Base-by-base conservation (phyloP, 2,113 vertebrate genomes). In the Lonchura striata region DNA sequence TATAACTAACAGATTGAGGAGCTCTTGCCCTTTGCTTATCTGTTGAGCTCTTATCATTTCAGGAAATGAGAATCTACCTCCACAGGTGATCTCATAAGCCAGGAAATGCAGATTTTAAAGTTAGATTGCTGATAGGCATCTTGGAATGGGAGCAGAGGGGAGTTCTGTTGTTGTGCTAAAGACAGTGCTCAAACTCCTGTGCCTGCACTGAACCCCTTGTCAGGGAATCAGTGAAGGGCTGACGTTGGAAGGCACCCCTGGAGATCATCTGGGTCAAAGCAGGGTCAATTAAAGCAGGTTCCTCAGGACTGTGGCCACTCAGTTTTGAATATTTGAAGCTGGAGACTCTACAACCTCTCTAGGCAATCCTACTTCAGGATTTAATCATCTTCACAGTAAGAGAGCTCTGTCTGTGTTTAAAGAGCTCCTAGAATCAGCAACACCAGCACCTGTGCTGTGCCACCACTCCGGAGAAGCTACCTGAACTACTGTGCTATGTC, bases 1-100 rank as follows among this genome's bases (percentile, higher is more conserved):
- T 80, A 77, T 87, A 96, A 82, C 65, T 53, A 84, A 85, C 93
- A 95, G 77, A 94, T 79, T 72, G 89, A 85, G 57, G 28, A 89
- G 71, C 66, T 89, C 59, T 76, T 91, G 72, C 74, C 74, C 57
- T 92, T 70, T 92, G 57, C 81, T 81, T 94, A 69, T 94, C 78
- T 94, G 50, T 41, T 76, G 33, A 54, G 75, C 63, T 95, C 66
- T 88, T 87, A 56, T 7, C 30, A 15, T 84, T 94, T 84, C 61
- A 78, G 86, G 70, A 95, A 94, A 86, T 86, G 72, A 88, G 49
- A 88, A 11, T 64, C 53, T 92, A 33, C 82, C 86, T 93, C 63
- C n/a, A 42, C 2, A 33, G 63, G 54, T 74, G 75, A 95, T 81
- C 59, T 92, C 75, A 35, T 72, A 63, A 88, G 54, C 28, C 82